A percentile compares a stretch with the other conserved stretches of the same genome.
Conservation (phyloP, 2,113 vertebrate genomes). For the Gymnorhina tibicen region DNA sequence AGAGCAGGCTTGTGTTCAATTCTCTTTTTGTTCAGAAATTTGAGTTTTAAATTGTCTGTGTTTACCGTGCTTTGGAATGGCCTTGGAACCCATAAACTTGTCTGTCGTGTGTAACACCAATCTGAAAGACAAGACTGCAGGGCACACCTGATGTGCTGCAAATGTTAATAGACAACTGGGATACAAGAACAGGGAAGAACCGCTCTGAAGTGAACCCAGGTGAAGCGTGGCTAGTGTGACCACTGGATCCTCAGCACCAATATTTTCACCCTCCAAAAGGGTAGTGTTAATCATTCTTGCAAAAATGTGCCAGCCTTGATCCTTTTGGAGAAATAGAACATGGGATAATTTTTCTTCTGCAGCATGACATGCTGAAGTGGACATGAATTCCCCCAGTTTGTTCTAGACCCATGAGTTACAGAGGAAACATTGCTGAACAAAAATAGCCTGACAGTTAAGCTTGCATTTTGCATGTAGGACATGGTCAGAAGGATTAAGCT, state of each 20-base stretch:
- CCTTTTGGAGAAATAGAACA: not conserved
- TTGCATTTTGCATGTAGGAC: not conserved
- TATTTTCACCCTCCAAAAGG: not conserved
- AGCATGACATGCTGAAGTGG: not conserved
- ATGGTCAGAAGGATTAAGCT: not conserved
- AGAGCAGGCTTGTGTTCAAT: not conserved
- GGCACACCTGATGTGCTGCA: not conserved
- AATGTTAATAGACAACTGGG: not conserved
- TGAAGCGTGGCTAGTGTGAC: not conserved
- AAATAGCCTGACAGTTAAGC: not conserved
- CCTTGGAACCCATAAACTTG: not conserved
- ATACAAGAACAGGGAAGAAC: not conserved
- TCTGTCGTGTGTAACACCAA: not conserved
- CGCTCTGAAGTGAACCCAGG: not conserved
- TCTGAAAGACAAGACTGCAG: not conserved
- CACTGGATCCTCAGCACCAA: not conserved
- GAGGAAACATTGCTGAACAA: not conserved
- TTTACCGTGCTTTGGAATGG: not conserved
- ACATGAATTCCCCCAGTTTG: not conserved
- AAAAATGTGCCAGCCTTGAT: not conserved
- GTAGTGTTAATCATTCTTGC: not conserved
- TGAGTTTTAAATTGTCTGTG: not conserved
- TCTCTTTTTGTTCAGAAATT: not conserved
- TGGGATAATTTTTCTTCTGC: not conserved
- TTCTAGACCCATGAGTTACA: not conserved